phyloP scores from a whole-genome alignment of 2,888 invertebrate genomes.

The Ennomos quercinarius region DNA sequence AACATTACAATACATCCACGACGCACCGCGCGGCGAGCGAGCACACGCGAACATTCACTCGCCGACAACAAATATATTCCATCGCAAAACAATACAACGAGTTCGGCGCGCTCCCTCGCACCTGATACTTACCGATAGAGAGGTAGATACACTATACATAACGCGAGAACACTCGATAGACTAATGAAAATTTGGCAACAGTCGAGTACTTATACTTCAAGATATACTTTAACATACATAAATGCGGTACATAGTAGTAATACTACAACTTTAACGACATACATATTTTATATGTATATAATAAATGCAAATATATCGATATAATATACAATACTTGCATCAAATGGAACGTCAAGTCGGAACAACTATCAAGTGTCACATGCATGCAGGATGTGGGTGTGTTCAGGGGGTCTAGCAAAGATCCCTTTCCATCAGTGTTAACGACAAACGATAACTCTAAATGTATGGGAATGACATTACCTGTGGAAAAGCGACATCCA shows the following conservation, averaged over 20 bases:
- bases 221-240: slow-evolving; percentile 32
- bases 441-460: too few relatives aligned
- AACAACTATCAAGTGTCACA: too few relatives aligned
- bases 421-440: too few relatives aligned
- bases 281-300: slow-evolving; percentile 35
- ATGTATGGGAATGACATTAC: too few relatives aligned
- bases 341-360: slow-evolving; percentile 11
- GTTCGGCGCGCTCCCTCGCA: neutral
- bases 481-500: too few relatives aligned
- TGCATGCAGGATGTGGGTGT: too few relatives aligned
- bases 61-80: slow-evolving; percentile 22
- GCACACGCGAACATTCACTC: slow-evolving; percentile 10
- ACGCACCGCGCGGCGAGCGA: neutral
- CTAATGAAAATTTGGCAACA: slow-evolving; percentile 74
- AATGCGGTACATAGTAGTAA: slow-evolving; percentile 17
- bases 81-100: neutral
- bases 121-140: slow-evolving; percentile 7
- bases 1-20: slow-evolving; percentile 11
- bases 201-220: slow-evolving; percentile 34
- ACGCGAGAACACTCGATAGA: slow-evolving; percentile 31
- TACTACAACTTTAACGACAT: slow-evolving; percentile 18
- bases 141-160: slow-evolving; percentile 19
- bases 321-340: slow-evolving; percentile 35
- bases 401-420: too few relatives aligned
- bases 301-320: slow-evolving; percentile 38